Conservation (phyloP, 2,797 vertebrate species). For the Phalloptychus januarius region DNA sequence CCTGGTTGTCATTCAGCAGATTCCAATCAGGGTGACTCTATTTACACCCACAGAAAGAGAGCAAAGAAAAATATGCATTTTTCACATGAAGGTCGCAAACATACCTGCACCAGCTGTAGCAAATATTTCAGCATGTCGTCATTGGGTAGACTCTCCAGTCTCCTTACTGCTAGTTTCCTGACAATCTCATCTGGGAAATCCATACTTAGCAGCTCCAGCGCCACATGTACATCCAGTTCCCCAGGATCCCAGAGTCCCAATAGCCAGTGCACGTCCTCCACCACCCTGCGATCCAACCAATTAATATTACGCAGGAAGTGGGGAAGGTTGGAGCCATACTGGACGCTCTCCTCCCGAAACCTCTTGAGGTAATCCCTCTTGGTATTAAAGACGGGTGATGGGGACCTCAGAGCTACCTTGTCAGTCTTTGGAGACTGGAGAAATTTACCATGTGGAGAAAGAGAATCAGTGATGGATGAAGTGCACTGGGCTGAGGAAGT, state of each 20-base stretch:
- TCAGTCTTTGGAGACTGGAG: neutral
- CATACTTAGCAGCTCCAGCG: constrained; percentile 82
- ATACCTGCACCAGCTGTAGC: constrained; percentile 84
- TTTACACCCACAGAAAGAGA: neutral
- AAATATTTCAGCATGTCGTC: constrained; percentile 81
- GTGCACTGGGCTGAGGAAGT: neutral
- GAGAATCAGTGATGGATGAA: neutral
- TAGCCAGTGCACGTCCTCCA: constrained; percentile 82
- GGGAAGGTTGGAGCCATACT: constrained; percentile 76
- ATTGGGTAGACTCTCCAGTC: constrained; percentile 78
- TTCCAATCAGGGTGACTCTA: neutral
- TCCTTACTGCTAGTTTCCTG: constrained; percentile 77
- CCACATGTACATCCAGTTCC: constrained; percentile 77
- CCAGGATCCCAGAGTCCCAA: constrained; percentile 71
- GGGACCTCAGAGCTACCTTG: neutral
- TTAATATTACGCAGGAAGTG: constrained; percentile 75
- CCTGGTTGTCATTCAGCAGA: neutral
- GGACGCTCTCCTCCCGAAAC: constrained; percentile 71
- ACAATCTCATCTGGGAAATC: constrained; percentile 79
- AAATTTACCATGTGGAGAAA: neutral
- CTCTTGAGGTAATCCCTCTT: constrained; percentile 51
- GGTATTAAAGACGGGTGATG: neutral
- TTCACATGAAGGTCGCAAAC: neutral
- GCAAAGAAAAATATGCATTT: neutral
- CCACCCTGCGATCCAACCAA: constrained; percentile 73